Evolutionary conservation across 2,797 vertebrate species (phyloP).

Genomic region (Poeciliopsis gracilis): DNA sequence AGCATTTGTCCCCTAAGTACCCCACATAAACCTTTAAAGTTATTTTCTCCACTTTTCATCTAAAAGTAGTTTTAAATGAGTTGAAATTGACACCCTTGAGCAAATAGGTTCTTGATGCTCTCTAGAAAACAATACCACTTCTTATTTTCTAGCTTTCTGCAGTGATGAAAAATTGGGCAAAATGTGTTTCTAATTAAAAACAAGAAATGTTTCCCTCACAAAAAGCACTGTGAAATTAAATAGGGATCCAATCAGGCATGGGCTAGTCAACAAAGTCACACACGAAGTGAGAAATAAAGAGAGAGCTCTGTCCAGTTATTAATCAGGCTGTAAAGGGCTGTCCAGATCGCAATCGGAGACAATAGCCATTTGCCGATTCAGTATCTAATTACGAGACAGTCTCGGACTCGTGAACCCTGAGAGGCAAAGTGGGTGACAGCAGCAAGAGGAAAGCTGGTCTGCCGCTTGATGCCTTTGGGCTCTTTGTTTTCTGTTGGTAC

Average conservation of each 20-base stretch:
- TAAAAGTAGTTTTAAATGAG: constrained; percentile 70
- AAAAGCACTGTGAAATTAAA: constrained; percentile 40
- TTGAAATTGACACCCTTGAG: constrained; percentile 62
- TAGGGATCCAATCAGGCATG: constrained; percentile 34
- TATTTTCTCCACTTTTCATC: constrained; percentile 69
- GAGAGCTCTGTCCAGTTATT: constrained; percentile 33
- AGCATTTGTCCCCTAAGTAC: constrained; percentile 60
- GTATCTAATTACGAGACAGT: constrained; percentile 59
- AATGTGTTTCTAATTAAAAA: constrained; percentile 77
- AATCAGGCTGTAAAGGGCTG: constrained; percentile 49
- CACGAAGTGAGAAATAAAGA: constrained; percentile 23
- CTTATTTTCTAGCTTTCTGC: constrained; percentile 22
- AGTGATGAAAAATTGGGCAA: constrained; percentile 62
- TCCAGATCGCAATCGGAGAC: constrained; percentile 56
- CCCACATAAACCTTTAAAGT: constrained; percentile 62
- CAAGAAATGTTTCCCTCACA: constrained; percentile 56
- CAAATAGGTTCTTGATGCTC: constrained; percentile 37
- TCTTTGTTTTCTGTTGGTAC: constrained; percentile 44
- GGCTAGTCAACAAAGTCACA: constrained; percentile 47
- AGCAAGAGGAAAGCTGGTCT: constrained; percentile 27
- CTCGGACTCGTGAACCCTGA: constrained; percentile 44
- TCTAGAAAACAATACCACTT: constrained; percentile 32
- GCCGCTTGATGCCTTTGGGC: constrained; percentile 44
- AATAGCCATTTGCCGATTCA: constrained; percentile 27
- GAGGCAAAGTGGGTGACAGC: constrained; percentile 53